Evolutionary conservation across 2,888 invertebrate genomes (phyloP), one percentile per base, ranked within the genome.

Genomic region (Biston stratarius): DNA sequence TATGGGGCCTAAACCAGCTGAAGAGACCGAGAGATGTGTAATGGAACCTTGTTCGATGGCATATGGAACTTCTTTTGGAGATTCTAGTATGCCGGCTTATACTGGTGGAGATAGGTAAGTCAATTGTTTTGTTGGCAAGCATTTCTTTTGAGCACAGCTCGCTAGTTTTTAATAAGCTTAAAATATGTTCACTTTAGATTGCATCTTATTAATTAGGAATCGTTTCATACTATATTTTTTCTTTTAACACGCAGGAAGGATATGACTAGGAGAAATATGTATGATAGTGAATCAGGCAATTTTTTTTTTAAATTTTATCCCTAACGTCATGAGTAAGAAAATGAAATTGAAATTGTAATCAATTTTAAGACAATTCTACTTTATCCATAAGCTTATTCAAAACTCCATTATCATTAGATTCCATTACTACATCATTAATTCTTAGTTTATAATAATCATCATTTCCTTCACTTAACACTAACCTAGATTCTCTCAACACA

Each of bases 1-100:
- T 84, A 95, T 96, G 77, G 98, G 98, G 0, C 96, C 96, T 0
- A 98, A 97, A 82, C 98, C 99, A 0, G 86, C 95, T 0, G 97
- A 97, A 78, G 97, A 97, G 75, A 96, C 96, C 0, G 98, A 98
- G 83, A 94, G 96, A 79, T 99, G 99, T 82, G 95, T 96, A 33
- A 95, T 96, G 94, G 96, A 96, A 65, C 96, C 97, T 0, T 98
- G 98, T 82, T 95, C 95, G 74, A 94, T 95, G 94, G 96, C 94
- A 62, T 96, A 95, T 83, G 95, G 95, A 8, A 87, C 92, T 1
- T 94, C 94, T 0, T 94, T 93, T 74, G 94, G 94, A 1, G 94
- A 94, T 77, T 93, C 94, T 0, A 89, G 92, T 68, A 87, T 86
- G 8, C 91, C 92, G 0, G 82, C 89, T 0, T 92, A 92, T 49